Conservation (phyloP, 2,113 vertebrate genomes). For the Tinamus guttatus region DNA sequence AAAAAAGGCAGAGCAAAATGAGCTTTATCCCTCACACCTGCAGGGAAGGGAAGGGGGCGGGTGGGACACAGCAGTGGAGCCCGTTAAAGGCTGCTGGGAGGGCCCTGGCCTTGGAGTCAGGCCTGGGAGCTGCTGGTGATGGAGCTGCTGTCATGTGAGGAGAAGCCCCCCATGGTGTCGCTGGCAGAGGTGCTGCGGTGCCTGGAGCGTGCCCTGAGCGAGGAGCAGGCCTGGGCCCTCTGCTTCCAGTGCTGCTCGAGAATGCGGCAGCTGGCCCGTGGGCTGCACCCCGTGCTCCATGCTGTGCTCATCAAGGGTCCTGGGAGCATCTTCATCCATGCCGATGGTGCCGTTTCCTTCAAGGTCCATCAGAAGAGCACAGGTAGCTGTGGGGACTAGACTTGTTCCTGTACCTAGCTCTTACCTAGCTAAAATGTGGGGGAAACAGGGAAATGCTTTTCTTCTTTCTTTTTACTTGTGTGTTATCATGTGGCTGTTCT, state of each 20-base stretch:
- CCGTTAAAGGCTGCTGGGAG: background rate
- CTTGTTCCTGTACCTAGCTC: background rate
- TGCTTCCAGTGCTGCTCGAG: conserved; percentile 69
- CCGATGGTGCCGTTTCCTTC: conserved; percentile 69
- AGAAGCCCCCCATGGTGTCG: background rate
- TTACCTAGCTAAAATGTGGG: background rate
- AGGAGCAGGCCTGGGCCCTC: conserved; percentile 77
- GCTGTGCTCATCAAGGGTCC: conserved; percentile 22
- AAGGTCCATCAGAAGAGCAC: conserved; percentile 1
- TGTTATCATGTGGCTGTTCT: background rate
- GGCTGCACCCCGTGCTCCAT: background rate
- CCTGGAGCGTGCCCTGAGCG: conserved; percentile 64
- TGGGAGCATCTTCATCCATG: conserved; percentile 59
- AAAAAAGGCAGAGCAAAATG: background rate
- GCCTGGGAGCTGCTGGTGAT: background rate
- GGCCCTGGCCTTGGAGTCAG: background rate
- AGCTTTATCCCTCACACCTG: conserved; percentile 44
- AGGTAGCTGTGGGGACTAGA: background rate
- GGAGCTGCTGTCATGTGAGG: background rate
- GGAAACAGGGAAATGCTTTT: background rate
- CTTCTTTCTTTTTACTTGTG: no score
- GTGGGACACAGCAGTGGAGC: background rate
- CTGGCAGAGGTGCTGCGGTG: conserved; percentile 59
- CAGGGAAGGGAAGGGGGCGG: background rate
- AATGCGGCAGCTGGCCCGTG: conserved; percentile 10